phyloP scores from a whole-genome alignment of 2,113 vertebrate species.

The Phalacrocorax brasilianus region DNA sequence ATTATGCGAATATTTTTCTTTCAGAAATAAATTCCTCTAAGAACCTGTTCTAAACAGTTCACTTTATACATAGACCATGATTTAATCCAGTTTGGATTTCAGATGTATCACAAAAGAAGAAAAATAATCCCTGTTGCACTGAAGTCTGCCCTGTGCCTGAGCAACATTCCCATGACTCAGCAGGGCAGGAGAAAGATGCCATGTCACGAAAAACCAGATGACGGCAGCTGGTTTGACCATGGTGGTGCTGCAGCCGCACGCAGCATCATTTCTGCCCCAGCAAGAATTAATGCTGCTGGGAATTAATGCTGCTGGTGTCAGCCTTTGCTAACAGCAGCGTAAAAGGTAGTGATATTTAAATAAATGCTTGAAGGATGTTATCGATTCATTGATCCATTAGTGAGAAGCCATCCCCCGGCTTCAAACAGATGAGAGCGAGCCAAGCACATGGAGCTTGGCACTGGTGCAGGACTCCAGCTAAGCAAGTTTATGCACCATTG shows the following conservation, averaged over 20 bases:
- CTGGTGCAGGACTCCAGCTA: not conserved
- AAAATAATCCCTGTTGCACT: not conserved
- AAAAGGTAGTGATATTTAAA: accelerated
- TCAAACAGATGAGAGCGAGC: not conserved
- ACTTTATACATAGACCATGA: accelerated
- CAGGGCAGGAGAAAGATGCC: not conserved
- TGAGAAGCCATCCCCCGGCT: accelerated
- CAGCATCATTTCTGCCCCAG: not conserved
- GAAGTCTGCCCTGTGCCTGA: not conserved
- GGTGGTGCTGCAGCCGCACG: accelerated
- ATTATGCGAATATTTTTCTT: not conserved
- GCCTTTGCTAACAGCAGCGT: not conserved
- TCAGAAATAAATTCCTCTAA: not conserved
- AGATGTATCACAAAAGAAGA: not conserved
- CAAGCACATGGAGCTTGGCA: not conserved
- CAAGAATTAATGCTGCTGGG: not conserved
- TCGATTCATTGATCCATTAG: not conserved
- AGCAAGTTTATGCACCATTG: not conserved
- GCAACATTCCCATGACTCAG: not conserved
- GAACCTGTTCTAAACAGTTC: not conserved
- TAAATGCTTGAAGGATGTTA: not conserved
- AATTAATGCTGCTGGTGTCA: not conserved
- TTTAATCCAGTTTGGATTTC: not conserved
- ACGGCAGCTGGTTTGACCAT: accelerated
- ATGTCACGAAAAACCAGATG: accelerated